Evolutionary conservation across 2,113 vertebrate species (phyloP), one percentile per base, ranked within the genome.

Genomic region (Tetrao urogallus): DNA sequence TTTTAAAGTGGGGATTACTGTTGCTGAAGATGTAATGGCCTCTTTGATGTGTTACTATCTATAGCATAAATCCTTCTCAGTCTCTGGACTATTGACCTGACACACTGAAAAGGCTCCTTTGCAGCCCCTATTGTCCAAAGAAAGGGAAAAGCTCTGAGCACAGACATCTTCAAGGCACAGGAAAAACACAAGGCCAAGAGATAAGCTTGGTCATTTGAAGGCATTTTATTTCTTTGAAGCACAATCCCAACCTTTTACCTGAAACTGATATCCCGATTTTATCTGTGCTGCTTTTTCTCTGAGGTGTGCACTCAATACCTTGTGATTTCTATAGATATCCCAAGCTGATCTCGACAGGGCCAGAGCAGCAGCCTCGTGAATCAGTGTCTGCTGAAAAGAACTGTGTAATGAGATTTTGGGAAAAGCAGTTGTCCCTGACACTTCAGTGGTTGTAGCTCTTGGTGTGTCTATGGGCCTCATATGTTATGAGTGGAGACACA

Each of bases 41-140:
- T 89, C 90, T 96, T 96, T 93, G 90, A 94, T 93, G 90, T 84
- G 90, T 85, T 96, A 80, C 95, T 96, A 94, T 94, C 78, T 93
- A 93, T 93, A 95, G 95, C 78, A 57, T 66, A 97, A 97, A 97
- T 93, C 96, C 95, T 87, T 92, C 87, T 85, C 87, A 60, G 74
- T 73, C 80, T 88, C 77, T 65, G 84, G 82, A 79, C 92, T 93
- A 30, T 93, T 89, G 94, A 95, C 95, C 94, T 79, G 73, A 42
- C 88, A 70, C 61, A 63, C 36, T 93, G 94, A 95, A 96, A 96
- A 89, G 87, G 73, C 71, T 94, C 80, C 73, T 94, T 84, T 95
- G 82, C 76, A 92, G 89, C 38, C 67, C 58, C 43, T 84, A 32
- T 91, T 94, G 87, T 95, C 78, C 86, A n/a, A 79, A 80, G 82